Percentiles rank a stretch among this genome's conserved stretches.
Evolutionary conservation across 1,140 invertebrate species (phyloP).

Genomic region (Drosophila orosa): DNA sequence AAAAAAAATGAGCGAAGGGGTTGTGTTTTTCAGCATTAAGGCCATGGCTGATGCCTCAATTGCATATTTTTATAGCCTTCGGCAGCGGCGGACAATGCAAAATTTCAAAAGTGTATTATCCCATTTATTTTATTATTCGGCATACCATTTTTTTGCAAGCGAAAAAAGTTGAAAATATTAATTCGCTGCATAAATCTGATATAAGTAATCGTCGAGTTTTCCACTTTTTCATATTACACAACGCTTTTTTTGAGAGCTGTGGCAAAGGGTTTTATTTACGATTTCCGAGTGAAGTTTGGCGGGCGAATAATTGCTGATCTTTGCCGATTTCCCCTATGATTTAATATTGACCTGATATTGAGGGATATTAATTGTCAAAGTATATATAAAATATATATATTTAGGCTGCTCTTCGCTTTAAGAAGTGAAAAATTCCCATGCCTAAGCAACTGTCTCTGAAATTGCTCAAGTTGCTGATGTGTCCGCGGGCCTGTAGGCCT

Average conservation of each 20-base stretch:
- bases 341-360: neutral
- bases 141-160: neutral
- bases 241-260: neutral
- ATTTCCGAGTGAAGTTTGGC: slow-evolving; percentile 6
- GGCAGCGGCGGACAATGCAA: slow-evolving; percentile 22
- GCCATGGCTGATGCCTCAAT: slow-evolving; percentile 37
- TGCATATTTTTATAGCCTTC: slow-evolving; percentile 36
- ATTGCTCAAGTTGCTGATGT: slow-evolving; percentile 24
- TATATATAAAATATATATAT: neutral
- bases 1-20: neutral
- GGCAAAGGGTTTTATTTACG: slow-evolving; percentile 5
- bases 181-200: slow-evolving; percentile 42
- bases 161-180: slow-evolving; percentile 26
- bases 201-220: slow-evolving; percentile 40
- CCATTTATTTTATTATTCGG: slow-evolving; percentile 24
- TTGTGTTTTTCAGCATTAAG: slow-evolving; percentile 31
- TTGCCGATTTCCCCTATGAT: neutral
- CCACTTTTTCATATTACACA: slow-evolving; percentile 22
- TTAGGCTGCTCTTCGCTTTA: neutral
- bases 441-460: slow-evolving; percentile 7
- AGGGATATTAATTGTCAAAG: neutral
- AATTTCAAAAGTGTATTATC: slow-evolving; percentile 38
- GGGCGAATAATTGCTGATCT: slow-evolving; percentile 31
- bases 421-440: neutral
- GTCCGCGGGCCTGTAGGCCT: slow-evolving; percentile 3